Evolutionary conservation across 2,888 invertebrate genomes (phyloP), one percentile per base, ranked within the genome.

Genomic region (Drosophila borealis): DNA sequence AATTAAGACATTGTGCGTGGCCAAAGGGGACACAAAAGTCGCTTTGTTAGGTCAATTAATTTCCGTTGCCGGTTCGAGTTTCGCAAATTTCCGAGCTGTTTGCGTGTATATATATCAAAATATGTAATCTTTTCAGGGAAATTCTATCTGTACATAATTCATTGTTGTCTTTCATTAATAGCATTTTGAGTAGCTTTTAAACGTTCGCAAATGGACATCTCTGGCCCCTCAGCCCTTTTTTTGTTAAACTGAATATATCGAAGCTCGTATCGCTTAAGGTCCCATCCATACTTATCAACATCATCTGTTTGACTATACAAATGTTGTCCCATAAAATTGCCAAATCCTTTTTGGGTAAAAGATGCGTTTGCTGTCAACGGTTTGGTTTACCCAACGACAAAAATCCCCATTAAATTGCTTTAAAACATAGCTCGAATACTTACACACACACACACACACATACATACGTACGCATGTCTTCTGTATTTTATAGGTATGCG

Each of bases 371-470:
- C 42, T 54, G 36, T 57, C 29, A 13, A 8, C 9, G 19, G 1
- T 50, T 60, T 50, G 56, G 29, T 57, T 64, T 49, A 44, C 21
- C 41, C 41, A 34, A 50, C 54, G 57, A 53, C 36, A 25, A 56
- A 65, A 79, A 81, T 79, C 63, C 68, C 36, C 60, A 61, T 74
- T 70, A 76, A 79, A 84, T 64, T 68, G 81, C 81, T 78, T 74
- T 70, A 74, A 81, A 79, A 71, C 67, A 53, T 13, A 67, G 45
- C 62, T 53, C 73, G 39, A 71, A 46, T 46, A 62, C 17, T 42
- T 19, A 45, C 42, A 54, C 3, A 45, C 17, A 57, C 33, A 60
- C 11, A 29, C 14, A 46, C 14, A 2, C 33, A 17, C 19, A 21
- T 13, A 29, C 6, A 61, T 13, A 64, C 29, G 54, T 48, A 48